Conservation (phyloP, 2,797 vertebrate genomes). For the Ara ararauna region DNA sequence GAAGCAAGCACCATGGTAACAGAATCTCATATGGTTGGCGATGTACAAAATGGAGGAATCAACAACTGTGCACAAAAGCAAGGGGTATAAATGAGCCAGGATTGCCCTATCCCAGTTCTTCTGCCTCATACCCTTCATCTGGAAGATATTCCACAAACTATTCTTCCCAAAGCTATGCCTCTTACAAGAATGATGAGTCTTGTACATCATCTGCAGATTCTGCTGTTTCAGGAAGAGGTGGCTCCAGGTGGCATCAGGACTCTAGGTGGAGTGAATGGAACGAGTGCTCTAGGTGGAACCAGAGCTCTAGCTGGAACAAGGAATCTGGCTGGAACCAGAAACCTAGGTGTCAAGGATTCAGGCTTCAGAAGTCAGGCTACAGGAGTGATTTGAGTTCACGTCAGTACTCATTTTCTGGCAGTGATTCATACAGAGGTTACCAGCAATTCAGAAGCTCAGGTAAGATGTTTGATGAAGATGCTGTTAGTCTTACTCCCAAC, state of each 20-base stretch:
- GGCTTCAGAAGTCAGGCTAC: conserved; percentile 7
- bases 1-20: background rate
- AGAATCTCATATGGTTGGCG: background rate
- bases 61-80: background rate
- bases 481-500: background rate
- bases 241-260: background rate
- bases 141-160: background rate
- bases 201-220: background rate
- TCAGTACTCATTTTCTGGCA: background rate
- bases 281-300: background rate
- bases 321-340: background rate
- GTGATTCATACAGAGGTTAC: background rate
- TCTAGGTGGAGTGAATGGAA: background rate
- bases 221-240: conserved; percentile 15
- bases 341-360: background rate
- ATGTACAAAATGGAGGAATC: background rate
- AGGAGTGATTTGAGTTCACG: background rate
- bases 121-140: background rate
- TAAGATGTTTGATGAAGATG: background rate
- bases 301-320: background rate
- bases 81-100: background rate
- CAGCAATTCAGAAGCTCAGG: conserved; percentile 7
- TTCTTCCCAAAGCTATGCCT: background rate
- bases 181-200: background rate
- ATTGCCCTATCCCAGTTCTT: background rate